A percentile compares a stretch with the other conserved stretches of the same genome.
Evolutionary conservation across 1,140 invertebrate species (phyloP).

Genomic region (Druon quercuslanigerum): DNA sequence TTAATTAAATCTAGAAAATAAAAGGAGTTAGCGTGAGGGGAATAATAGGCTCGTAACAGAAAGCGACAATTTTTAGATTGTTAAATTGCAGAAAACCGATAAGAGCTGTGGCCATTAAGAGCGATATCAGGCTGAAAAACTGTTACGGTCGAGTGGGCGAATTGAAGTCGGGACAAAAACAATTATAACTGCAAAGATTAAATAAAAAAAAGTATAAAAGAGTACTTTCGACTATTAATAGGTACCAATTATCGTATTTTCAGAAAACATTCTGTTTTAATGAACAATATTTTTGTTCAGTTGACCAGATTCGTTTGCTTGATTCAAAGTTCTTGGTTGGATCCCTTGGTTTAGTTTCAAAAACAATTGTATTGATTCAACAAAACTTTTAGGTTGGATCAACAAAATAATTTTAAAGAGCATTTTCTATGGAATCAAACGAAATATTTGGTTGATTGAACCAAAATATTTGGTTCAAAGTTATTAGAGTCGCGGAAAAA

Average conservation of each 20-base stretch:
- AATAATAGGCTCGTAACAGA: constrained; percentile 1
- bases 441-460: too few relatives aligned
- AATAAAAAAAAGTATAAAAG: background rate
- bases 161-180: constrained; percentile 10
- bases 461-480: too few relatives aligned
- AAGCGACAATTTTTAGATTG: background rate
- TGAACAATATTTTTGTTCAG: background rate
- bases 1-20: background rate
- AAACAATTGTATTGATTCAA: too few relatives aligned
- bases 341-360: too few relatives aligned
- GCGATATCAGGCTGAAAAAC: background rate
- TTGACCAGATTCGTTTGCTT: background rate
- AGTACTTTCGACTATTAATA: background rate
- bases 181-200: background rate
- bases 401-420: too few relatives aligned
- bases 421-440: too few relatives aligned
- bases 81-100: constrained; percentile 6
- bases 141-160: constrained; percentile 6
- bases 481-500: too few relatives aligned
- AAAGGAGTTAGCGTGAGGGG: background rate
- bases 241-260: background rate
- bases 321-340: too few relatives aligned
- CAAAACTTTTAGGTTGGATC: too few relatives aligned
- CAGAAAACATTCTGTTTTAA: background rate
- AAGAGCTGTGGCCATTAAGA: background rate